A percentile compares a stretch with the other conserved stretches of the same genome.
Evolutionary conservation across 1,140 invertebrate species (phyloP).

Genomic region (Diplogasteroides magnus): DNA sequence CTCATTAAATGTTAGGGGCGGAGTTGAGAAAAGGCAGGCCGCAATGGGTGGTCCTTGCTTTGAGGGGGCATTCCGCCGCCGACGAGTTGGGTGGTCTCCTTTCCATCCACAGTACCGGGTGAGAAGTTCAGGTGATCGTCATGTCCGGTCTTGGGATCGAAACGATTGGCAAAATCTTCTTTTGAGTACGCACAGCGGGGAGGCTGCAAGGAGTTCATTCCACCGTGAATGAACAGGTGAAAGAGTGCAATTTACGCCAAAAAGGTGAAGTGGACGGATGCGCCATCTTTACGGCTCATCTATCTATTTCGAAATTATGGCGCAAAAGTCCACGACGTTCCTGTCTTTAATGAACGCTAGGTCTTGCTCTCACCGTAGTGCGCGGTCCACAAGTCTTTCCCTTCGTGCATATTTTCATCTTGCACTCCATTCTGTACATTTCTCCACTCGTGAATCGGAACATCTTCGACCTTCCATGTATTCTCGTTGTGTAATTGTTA

Average conservation of each 20-base stretch:
- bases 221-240: no score
- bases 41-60: no score
- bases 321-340: no score
- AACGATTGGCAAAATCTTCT: background rate
- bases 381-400: background rate
- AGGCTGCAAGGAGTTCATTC: background rate
- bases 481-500: constrained; percentile 20
- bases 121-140: background rate
- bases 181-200: background rate
- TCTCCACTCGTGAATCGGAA: constrained; percentile 24
- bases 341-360: no score
- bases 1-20: no score
- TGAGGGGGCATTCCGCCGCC: background rate
- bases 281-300: no score
- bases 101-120: background rate
- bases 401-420: background rate
- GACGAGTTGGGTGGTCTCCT: background rate
- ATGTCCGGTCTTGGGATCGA: background rate
- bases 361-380: background rate
- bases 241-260: no score
- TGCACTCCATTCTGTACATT: constrained; percentile 4
- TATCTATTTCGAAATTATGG: no score
- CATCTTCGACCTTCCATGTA: constrained; percentile 20
- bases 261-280: background rate
- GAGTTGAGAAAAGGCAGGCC: no score